A percentile compares a stretch with the other conserved stretches of the same genome.
Evolutionary conservation across 2,113 vertebrate species (phyloP).

Genomic region (Acrocephalus kingi): DNA sequence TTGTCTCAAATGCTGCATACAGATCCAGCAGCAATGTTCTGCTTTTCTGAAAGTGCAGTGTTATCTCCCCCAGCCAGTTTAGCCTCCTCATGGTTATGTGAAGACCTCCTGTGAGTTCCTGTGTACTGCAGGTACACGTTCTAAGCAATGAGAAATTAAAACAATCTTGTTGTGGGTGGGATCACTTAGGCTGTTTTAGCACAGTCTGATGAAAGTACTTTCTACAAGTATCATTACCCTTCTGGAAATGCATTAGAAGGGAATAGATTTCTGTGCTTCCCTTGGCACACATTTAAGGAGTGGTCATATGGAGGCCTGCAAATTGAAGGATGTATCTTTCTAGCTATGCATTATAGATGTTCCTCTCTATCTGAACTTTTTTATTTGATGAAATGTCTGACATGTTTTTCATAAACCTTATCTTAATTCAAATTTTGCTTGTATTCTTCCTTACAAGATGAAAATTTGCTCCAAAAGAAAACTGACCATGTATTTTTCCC

Average conservation of each 20-base stretch:
- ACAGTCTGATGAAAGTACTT: background rate
- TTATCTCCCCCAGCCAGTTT: background rate
- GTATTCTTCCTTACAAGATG: background rate
- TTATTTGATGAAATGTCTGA: background rate
- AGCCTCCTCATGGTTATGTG: accelerated
- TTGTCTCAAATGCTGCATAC: background rate
- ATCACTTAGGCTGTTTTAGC: background rate
- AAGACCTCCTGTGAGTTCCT: background rate
- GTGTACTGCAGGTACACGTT: background rate
- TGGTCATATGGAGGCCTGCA: background rate
- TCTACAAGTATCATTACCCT: background rate
- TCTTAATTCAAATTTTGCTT: background rate
- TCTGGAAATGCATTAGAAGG: background rate
- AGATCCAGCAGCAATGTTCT: background rate
- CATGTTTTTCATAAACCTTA: slow-evolving; percentile 2
- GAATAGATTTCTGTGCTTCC: background rate
- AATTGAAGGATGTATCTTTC: background rate
- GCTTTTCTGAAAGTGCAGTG: background rate
- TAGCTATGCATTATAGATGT: background rate
- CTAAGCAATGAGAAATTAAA: background rate
- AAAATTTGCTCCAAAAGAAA: background rate
- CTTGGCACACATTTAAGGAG: background rate
- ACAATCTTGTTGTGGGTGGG: background rate
- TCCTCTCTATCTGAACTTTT: background rate
- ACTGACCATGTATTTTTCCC: background rate